Evolutionary conservation across 2,113 vertebrate genomes (phyloP).

Genomic region (Chlamydotis undulata): DNA sequence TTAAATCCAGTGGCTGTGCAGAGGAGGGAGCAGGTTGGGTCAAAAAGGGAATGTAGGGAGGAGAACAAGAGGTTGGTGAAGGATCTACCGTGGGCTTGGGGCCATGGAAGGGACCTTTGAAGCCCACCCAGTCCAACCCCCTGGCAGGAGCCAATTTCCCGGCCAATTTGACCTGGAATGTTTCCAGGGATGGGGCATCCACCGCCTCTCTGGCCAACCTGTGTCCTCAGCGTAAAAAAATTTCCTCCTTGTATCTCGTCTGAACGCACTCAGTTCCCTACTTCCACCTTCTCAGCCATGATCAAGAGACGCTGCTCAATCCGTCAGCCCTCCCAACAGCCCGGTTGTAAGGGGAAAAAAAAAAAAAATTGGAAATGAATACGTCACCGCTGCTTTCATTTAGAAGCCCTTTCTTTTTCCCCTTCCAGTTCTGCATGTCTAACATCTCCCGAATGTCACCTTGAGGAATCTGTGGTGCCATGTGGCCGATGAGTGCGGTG

Average conservation of each 20-base stretch:
- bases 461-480: background rate
- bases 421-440: background rate
- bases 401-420: background rate
- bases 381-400: background rate
- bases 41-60: background rate
- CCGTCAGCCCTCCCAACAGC: background rate
- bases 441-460: background rate
- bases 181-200: background rate
- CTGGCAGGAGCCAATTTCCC: no score
- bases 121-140: background rate
- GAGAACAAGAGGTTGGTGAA: background rate
- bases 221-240: accelerated
- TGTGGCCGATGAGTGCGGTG: background rate
- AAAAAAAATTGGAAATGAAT: background rate
- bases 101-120: background rate
- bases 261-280: background rate
- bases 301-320: background rate
- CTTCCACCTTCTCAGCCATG: background rate
- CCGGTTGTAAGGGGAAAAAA: background rate
- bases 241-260: background rate
- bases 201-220: background rate
- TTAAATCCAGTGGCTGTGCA: background rate
- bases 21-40: background rate
- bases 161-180: background rate
- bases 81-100: no score